Base-by-base conservation (phyloP, 2,888 invertebrate species). In the Drosophila sordidapex region DNA sequence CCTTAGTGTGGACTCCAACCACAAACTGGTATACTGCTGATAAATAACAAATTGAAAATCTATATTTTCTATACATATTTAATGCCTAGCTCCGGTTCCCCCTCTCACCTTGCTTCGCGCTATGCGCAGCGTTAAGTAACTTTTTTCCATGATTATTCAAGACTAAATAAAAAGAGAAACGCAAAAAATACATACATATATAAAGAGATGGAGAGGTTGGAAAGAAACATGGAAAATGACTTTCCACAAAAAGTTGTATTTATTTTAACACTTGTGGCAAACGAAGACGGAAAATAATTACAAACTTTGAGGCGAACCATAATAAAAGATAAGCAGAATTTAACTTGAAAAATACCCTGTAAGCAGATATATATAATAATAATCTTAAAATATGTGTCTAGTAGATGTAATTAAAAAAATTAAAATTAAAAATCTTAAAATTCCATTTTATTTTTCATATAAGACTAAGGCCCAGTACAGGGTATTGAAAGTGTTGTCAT, bases 191-290 rank as follows among this genome's bases (percentile, higher is more conserved):
- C 25, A 4, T 21, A 21, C 1, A 21, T 15, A 25, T 4, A 25
- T 4, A 10, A 2, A 10, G 10, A 11, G 27, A 27, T 13, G 18
- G 2, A 21, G 18, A 38, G 7, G 21, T 25, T 13, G 6, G 18
- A 49, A 31, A 40, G 56, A 77, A 66, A 70, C 62, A 58, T 54
- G 83, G 60, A 71, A 89, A 88, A 88, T 89, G 83, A 66, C 83
- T 83, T 81, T 68, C 73, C 70, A 66, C 74, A 89, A 87, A 82
- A 90, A 83, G 79, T 86, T 87, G 70, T 79, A 62, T 73, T 83
- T 88, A 87, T 85, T 90, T 86, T 88, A 83, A 88, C 85, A 90
- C 85, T 86, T 90, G 84, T 68, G 89, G 83, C 86, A 72, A 76
- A 69, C 72, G 71, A 81, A 86, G 74, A 81, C 73, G 74, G 73